phyloP scores from a whole-genome alignment of 2,113 vertebrate species.

The Sitta europaea region DNA sequence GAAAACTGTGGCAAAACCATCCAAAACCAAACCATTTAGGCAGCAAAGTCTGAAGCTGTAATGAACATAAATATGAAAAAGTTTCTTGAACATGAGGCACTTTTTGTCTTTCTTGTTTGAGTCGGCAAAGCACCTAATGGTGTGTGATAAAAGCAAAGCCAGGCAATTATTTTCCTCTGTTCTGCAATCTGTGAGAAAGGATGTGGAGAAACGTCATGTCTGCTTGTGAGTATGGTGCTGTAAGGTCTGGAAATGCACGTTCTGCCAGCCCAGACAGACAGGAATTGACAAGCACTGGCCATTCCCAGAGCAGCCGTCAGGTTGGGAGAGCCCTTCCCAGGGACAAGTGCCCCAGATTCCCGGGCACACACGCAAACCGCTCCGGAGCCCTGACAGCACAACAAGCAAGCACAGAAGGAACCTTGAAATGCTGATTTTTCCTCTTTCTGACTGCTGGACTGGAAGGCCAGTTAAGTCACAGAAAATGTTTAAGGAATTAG shows the following conservation, averaged over 20 bases:
- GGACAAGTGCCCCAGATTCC: background rate
- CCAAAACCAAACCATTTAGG: background rate
- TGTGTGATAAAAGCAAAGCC: slow-evolving; percentile 24
- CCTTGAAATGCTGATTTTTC: background rate
- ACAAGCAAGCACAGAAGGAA: background rate
- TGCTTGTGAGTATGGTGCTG: background rate
- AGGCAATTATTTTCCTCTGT: slow-evolving; percentile 34
- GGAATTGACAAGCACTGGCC: slow-evolving; percentile 36
- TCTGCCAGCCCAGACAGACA: background rate
- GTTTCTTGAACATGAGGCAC: background rate
- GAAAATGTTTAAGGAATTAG: background rate
- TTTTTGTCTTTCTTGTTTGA: slow-evolving; percentile 1
- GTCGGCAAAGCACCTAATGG: background rate
- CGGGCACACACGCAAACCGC: background rate
- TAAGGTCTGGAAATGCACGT: slow-evolving; percentile 18
- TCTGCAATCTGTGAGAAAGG: slow-evolving; percentile 14
- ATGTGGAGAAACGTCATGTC: slow-evolving; percentile 5
- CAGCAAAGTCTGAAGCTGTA: background rate
- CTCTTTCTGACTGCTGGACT: background rate
- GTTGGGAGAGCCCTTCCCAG: background rate
- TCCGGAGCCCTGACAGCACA: background rate
- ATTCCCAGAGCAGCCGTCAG: background rate
- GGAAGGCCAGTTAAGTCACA: background rate
- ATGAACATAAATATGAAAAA: background rate
- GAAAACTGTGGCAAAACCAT: background rate